Evolutionary conservation across 2,888 invertebrate species (phyloP).

Genomic region (Gnatocerus cornutus): DNA sequence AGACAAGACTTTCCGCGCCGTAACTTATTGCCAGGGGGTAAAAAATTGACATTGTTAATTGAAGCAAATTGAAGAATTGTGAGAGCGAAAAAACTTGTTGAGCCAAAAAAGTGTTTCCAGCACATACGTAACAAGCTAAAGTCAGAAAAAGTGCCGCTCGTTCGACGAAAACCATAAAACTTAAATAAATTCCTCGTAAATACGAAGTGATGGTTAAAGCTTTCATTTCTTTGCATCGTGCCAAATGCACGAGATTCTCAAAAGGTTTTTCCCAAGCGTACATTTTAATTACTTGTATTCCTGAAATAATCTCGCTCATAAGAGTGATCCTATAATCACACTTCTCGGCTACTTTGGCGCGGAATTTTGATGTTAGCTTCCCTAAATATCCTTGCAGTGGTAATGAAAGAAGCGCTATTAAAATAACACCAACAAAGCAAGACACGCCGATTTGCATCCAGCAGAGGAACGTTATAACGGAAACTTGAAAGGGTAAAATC

Average conservation of each 20-base stretch:
- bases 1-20: slow-evolving; percentile 76
- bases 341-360: slow-evolving; percentile 69
- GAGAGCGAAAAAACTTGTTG: slow-evolving; percentile 71
- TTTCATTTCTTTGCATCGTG: slow-evolving; percentile 80
- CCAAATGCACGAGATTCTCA: slow-evolving; percentile 74
- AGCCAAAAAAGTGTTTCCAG: slow-evolving; percentile 73
- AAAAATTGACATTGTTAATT: slow-evolving; percentile 75
- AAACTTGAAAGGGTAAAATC: slow-evolving; percentile 84
- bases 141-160: slow-evolving; percentile 88
- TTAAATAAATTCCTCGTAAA: slow-evolving; percentile 78
- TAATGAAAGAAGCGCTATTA: slow-evolving; percentile 73
- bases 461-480: slow-evolving; percentile 76
- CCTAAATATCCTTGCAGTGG: slow-evolving; percentile 69
- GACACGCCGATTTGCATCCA: slow-evolving; percentile 74
- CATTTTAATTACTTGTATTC: slow-evolving; percentile 84
- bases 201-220: slow-evolving; percentile 78
- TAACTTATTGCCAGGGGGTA: slow-evolving; percentile 75
- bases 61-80: slow-evolving; percentile 72
- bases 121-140: slow-evolving; percentile 82
- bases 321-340: slow-evolving; percentile 79
- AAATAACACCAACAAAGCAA: slow-evolving; percentile 76
- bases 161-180: slow-evolving; percentile 84
- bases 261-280: slow-evolving; percentile 84
- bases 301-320: slow-evolving; percentile 82
- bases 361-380: slow-evolving; percentile 67